phyloP scores from a whole-genome alignment of 2,888 invertebrate species.

The Macrosiphum euphorbiae region DNA sequence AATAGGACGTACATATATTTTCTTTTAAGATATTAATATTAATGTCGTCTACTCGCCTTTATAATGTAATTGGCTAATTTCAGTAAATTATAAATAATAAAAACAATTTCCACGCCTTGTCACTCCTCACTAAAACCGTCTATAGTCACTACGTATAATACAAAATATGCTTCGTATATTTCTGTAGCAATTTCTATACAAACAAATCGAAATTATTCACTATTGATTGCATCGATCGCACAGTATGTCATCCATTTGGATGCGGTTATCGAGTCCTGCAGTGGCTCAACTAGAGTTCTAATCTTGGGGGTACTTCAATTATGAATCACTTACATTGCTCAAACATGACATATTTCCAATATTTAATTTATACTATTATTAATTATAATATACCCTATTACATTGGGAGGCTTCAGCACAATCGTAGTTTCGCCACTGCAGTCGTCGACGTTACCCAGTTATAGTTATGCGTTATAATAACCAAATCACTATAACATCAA shows the following conservation, averaged over 20 bases:
- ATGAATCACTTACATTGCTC: no score
- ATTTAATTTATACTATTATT: no score
- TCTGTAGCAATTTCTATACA: no score
- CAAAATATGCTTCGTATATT: background rate
- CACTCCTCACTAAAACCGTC: background rate
- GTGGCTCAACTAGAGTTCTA: no score
- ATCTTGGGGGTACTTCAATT: no score
- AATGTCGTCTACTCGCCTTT: background rate
- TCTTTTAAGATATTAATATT: background rate
- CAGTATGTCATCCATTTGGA: background rate
- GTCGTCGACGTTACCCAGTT: background rate
- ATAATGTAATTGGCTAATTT: background rate
- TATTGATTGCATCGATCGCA: background rate
- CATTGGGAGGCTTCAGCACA: no score
- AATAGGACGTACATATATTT: background rate
- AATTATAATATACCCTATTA: no score
- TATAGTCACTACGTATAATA: background rate
- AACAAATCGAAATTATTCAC: background rate
- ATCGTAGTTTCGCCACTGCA: no score
- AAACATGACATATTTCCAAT: no score
- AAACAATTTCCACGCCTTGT: background rate
- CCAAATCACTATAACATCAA: background rate
- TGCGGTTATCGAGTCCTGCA: background rate
- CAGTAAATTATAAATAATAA: background rate
- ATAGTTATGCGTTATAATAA: background rate